phyloP scores from a whole-genome alignment of 2,797 vertebrate genomes.

The Channa striata region DNA sequence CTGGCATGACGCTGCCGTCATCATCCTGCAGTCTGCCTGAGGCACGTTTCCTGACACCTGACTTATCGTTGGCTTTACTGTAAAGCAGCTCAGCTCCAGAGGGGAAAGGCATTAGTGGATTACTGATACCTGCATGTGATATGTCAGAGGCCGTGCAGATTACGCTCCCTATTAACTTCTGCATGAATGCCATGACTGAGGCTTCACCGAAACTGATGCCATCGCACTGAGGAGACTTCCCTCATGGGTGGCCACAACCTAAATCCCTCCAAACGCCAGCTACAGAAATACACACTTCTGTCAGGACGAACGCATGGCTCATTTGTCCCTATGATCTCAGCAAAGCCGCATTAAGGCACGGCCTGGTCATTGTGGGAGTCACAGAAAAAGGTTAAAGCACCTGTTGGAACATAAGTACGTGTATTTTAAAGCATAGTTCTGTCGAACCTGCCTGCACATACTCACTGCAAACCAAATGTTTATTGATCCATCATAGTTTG shows the following conservation, averaged over 20 bases:
- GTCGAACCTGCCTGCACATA: too few species aligned
- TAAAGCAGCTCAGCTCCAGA: constrained; percentile 60
- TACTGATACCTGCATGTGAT: constrained; percentile 59
- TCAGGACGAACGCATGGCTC: background rate
- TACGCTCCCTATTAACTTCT: constrained; percentile 45
- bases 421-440: too few species aligned
- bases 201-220: constrained; percentile 4
- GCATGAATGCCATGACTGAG: constrained; percentile 22
- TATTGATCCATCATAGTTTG: background rate
- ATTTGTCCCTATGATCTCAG: background rate
- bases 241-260: background rate
- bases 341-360: background rate
- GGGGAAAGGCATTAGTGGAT: constrained; percentile 60
- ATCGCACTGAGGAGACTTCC: background rate
- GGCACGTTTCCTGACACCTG: constrained; percentile 67
- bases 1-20: constrained; percentile 43
- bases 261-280: background rate
- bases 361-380: too few species aligned
- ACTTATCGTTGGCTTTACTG: constrained; percentile 47
- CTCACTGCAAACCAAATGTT: background rate
- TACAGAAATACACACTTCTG: background rate
- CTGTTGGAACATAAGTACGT: too few species aligned
- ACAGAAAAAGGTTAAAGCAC: too few species aligned
- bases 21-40: constrained; percentile 6
- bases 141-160: constrained; percentile 41